Base-by-base conservation (phyloP, 2,888 invertebrate species). In the Mycalesis mineus region DNA sequence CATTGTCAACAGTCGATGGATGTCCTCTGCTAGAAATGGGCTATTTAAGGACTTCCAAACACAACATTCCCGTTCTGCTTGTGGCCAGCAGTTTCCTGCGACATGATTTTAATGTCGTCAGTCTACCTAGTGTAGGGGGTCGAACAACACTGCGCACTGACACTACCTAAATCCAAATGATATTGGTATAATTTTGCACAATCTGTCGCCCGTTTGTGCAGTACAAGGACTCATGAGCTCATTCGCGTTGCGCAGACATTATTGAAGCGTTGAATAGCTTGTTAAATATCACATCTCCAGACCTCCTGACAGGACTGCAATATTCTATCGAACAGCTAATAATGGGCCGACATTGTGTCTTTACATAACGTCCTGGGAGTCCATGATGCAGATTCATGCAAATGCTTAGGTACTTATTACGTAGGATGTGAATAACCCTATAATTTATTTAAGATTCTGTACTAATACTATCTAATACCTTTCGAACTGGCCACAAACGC, bases 251-350 rank as follows among this genome's bases (percentile, higher is more conserved):
- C 61, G 60, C 68, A 73, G 77, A 75, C 75, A 68, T 69, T 76
- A 79, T 79, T 77, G 75, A 79, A 62, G 62, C 76, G 69, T 74
- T 85, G 85, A 86, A 88, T 86, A 78, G 84, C 75, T 78, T 78
- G 78, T 81, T 83, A 82, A 79, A 74, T 70, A 70, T 71, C 68
- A 68, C 72, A 65, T 69, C 69, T 70, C 65, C 68, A 67, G 63
- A 69, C 68, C 65, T 68, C 62, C 60, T 64, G 65, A 67, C 73
- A 73, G 66, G 71, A 67, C 70, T 73, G 73, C 69, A 78, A 78
- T 78, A 77, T 75, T 71, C 66, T 74, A 74, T 75, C 69, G 68
- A 74, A 52, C 55, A 50, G 55, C 60, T 58, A 60, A 62, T 62
- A 62, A 62, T 60, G 57, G 49, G 57, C 60, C 49, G 57, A 39